A percentile compares a stretch with the other conserved stretches of the same genome.
Evolutionary conservation across 2,797 vertebrate genomes (phyloP).

Genomic region (Todus mexicanus): DNA sequence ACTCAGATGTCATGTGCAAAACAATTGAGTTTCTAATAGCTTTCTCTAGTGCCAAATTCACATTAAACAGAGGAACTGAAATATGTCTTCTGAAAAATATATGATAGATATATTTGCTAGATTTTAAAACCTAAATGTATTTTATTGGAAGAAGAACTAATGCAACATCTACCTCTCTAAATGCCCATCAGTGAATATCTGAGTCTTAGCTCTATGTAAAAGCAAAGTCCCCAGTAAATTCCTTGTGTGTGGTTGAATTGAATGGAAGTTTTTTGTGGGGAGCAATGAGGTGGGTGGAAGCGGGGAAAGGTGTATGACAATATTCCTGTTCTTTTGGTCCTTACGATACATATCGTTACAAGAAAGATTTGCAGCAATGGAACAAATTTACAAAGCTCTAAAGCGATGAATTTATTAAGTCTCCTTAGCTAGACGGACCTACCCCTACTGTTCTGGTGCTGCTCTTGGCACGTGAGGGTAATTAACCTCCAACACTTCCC

Average conservation of each 20-base stretch:
- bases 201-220: background rate
- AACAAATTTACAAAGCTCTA: background rate
- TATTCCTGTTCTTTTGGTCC: background rate
- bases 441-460: background rate
- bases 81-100: background rate
- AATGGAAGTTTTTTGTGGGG: background rate
- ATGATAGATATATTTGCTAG: too few species aligned
- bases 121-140: background rate
- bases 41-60: background rate
- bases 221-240: background rate
- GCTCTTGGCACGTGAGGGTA: background rate
- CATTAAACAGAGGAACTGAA: background rate
- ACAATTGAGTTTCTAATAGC: background rate
- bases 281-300: background rate
- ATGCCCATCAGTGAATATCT: background rate
- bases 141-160: background rate
- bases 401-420: background rate
- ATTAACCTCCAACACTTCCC: background rate
- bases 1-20: background rate
- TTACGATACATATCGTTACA: background rate
- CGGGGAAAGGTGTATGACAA: background rate
- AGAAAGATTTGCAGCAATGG: background rate
- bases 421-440: background rate
- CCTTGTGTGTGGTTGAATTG: accelerated
- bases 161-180: background rate